Conservation (phyloP, 2,113 vertebrate species). For the Corydoras sp. region DNA sequence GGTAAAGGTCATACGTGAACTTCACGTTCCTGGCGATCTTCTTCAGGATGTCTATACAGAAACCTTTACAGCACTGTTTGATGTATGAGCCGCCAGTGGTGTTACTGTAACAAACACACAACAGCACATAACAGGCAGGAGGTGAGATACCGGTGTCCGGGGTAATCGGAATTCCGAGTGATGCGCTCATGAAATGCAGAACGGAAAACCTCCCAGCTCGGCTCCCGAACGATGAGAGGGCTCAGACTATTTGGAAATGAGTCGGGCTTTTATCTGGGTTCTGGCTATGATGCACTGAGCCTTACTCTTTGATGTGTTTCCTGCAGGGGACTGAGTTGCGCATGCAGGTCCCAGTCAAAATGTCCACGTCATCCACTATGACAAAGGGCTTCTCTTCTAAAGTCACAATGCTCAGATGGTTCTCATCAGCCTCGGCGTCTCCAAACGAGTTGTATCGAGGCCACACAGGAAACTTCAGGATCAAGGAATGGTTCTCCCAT, state of each 20-base stretch:
- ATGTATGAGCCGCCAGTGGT: slow-evolving; percentile 84
- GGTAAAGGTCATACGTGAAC: slow-evolving; percentile 95
- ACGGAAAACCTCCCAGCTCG: too few species aligned
- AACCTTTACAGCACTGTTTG: slow-evolving; percentile 97
- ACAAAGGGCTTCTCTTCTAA: slow-evolving; percentile 64
- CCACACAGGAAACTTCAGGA: slow-evolving; percentile 90
- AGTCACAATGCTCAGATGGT: slow-evolving; percentile 94
- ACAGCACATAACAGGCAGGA: neutral
- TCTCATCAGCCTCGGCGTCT: slow-evolving; percentile 86
- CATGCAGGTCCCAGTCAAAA: slow-evolving; percentile 88
- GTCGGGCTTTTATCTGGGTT: too few species aligned
- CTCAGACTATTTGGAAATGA: too few species aligned
- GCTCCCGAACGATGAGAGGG: too few species aligned
- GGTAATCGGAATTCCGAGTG: too few species aligned
- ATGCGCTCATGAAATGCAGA: too few species aligned
- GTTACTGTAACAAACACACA: slow-evolving; percentile 73
- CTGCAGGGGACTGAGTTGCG: slow-evolving; percentile 93
- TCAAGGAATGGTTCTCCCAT: slow-evolving; percentile 89
- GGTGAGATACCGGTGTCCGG: too few species aligned
- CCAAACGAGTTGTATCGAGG: slow-evolving; percentile 87
- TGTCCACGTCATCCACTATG: slow-evolving; percentile 93
- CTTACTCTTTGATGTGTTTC: slow-evolving; percentile 90
- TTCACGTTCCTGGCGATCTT: slow-evolving; percentile 92
- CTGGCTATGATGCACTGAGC: neutral
- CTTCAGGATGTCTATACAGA: slow-evolving; percentile 98